Base-by-base conservation (phyloP, 1,140 invertebrate species). In the Lordiphosa clarofinis region DNA sequence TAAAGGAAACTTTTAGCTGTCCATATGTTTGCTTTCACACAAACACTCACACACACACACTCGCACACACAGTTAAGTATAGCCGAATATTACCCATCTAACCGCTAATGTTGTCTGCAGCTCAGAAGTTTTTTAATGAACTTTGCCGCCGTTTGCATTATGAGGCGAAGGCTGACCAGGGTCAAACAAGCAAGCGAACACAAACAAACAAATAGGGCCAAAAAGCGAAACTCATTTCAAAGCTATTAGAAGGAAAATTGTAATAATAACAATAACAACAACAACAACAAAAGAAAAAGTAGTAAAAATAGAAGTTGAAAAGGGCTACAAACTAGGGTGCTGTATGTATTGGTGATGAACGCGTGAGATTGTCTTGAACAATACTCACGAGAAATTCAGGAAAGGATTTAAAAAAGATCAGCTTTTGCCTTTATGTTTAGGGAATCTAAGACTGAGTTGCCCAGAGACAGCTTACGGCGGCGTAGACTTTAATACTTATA, bases 201-300 rank as follows among this genome's bases (percentile, higher is more conserved):
- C 44, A 67, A 67, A 56, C 47, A 58, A 65, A 66, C 48, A 68
- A 70, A 65, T 42, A 57, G 37, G 33, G 52, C 40, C 65, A 64
- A 68, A 76, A 72, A 55, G 56, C 50, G 56, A 82, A 82, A 82
- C 76, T 82, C 78, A 82, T 82, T 84, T 84, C 63, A 69, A 84
- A 82, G 76, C 76, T 84, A 82, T 82, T 82, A 82, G 71, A 37
- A 54, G 65, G 54, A 59, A 73, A 67, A 79, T 49, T 56, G 56
- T 28, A 54, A 7, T 46, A 36, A 37, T 36, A 54, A 35, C 53
- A 63, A 44, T 28, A 33, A 40, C 35, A 47, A 37, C 39, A 39
- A 36, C 33, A 56, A 38, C n/a, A 36, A 13, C 15, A 38, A 42
- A 19, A 56, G 38, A 21, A 15, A 37, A 54, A 46, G 33, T 31